Evolutionary conservation across 1,140 invertebrate species (phyloP).

Genomic region (Scaptomyza pallida): DNA sequence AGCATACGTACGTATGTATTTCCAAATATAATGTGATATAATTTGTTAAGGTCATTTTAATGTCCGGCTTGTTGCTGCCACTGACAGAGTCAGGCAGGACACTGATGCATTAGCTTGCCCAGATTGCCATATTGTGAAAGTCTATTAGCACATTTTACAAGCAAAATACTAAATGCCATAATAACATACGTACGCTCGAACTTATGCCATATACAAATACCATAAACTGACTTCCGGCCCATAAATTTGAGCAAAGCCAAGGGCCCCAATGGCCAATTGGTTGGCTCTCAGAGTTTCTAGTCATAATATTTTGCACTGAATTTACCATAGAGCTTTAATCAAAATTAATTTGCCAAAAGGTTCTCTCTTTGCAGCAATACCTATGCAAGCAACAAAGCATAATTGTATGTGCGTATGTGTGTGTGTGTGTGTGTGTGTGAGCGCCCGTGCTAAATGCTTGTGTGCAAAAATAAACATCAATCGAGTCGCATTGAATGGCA

Average conservation of each 20-base stretch:
- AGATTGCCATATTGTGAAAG: constrained; percentile 56
- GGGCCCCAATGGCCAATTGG: constrained; percentile 22
- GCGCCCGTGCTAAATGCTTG: constrained; percentile 54
- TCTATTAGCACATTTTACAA: constrained; percentile 78
- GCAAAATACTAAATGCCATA: constrained; percentile 71
- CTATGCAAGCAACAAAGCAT: constrained; percentile 28
- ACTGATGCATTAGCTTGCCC: constrained; percentile 25
- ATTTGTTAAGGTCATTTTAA: constrained; percentile 66
- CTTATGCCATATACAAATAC: constrained; percentile 59
- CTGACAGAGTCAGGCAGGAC: constrained; percentile 7
- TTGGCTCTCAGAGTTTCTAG: not conserved
- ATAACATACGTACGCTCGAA: constrained; percentile 22
- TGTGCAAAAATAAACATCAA: constrained; percentile 39
- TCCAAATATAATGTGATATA: constrained; percentile 59
- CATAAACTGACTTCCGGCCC: constrained; percentile 68
- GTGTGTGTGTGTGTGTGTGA: constrained; percentile 13
- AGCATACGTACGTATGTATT: constrained; percentile 8
- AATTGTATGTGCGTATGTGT: constrained; percentile 42
- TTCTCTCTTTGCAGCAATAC: constrained; percentile 43
- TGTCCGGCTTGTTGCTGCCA: constrained; percentile 27
- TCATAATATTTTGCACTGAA: not conserved
- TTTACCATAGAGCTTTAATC: constrained; percentile 33
- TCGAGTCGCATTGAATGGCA: constrained; percentile 17
- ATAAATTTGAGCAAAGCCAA: constrained; percentile 48
- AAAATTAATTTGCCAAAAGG: constrained; percentile 65